Evolutionary conservation across 2,888 invertebrate genomes (phyloP), one percentile per base, ranked within the genome.

Genomic region (Hirtodrosophila alboralis): DNA sequence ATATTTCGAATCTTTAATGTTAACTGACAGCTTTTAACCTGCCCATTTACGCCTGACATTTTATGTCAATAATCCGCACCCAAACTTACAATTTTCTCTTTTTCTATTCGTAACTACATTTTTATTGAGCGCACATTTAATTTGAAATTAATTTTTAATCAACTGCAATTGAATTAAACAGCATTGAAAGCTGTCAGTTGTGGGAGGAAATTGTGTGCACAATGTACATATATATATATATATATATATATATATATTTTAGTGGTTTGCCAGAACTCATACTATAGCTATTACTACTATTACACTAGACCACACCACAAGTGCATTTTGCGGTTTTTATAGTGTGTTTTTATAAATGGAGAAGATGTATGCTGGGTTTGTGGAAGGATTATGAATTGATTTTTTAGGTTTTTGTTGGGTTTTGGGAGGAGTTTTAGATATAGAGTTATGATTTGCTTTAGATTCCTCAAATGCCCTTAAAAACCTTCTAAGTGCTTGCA

Each of bases 121-220:
- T 76, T 67, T 71, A 83, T 74, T 74, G 68, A 74, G 80, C 65
- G 62, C 40, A 48, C 75, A 79, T 80, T 84, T 79, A 80, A 80
- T 84, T 80, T 72, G 52, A 77, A 80, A 84, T 79, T 77, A 84
- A 79, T 80, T 77, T 77, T 79, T 79, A 75, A 79, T 79, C 76
- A 76, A 62, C 65, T 61, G 26, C 58, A 84, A 79, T 79, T 79
- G 80, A 79, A 79, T 79, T 84, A 64, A 77, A 79, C 62, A 59
- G 69, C 53, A 54, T 51, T 51, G 65, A 43, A 56, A 45, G 51
- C 41, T 48, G 37, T 31, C 14, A 38, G 30, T 21, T 18, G n/a
- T 18, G 3, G 44, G 7, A 21, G 21, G 8, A 18, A 23, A n/a
- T n/a, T n/a, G n/a, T n/a, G n/a, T n/a, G n/a, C n/a, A n/a, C n/a